These are phyloP conservation scores for Lepisosteus oculatus DNA, from an alignment of 2,113 vertebrate species.

Conservation along the genomic window DNA sequence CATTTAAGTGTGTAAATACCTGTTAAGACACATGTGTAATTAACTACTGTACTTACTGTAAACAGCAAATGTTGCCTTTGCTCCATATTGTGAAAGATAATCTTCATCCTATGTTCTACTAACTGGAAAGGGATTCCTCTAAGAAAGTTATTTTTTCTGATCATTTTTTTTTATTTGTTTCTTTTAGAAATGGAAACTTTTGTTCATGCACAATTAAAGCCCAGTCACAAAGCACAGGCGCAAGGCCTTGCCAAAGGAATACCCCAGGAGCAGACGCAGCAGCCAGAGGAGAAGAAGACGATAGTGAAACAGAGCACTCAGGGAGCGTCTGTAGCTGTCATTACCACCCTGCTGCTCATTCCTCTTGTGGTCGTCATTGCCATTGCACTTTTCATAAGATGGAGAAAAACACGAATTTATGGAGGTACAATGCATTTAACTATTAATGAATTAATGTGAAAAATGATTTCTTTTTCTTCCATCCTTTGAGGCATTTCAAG, in stretches of 20 bases:
- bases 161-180: constrained; percentile 45
- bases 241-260: constrained; percentile 14
- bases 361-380: constrained; percentile 77
- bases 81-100: too few species aligned
- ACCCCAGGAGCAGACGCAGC: constrained; percentile 1
- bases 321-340: constrained; percentile 72
- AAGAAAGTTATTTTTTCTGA: too few species aligned
- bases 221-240: constrained; percentile 54
- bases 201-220: constrained; percentile 73
- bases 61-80: too few species aligned
- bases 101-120: too few species aligned
- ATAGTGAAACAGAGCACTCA: constrained; percentile 45
- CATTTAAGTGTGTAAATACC: too few species aligned
- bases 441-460: too few species aligned
- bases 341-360: constrained; percentile 84
- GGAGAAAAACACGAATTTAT: constrained; percentile 80
- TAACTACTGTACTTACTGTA: too few species aligned
- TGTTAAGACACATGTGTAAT: too few species aligned
- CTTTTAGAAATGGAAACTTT: constrained; percentile 74
- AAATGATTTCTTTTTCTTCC: too few species aligned
- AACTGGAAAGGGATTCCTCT: too few species aligned
- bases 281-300: constrained; percentile 50
- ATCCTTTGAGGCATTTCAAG: too few species aligned
- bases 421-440: constrained; percentile 53
- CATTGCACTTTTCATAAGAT: constrained; percentile 78